Conservation (phyloP, 2,113 vertebrate genomes). For the Sorex fumeus region DNA sequence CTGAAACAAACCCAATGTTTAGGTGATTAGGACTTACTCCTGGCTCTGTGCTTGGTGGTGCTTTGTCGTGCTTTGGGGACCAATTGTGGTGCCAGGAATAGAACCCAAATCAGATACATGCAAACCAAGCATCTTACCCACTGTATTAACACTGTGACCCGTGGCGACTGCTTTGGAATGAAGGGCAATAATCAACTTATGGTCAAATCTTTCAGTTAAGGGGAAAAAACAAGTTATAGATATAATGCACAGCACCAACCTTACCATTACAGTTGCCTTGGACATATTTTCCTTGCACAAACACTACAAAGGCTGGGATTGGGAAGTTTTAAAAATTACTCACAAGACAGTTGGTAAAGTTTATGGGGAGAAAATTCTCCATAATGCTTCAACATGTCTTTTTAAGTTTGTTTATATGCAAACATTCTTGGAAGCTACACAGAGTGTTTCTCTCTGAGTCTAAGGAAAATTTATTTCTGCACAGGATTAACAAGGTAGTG, state of each 20-base stretch:
- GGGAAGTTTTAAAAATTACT: background rate
- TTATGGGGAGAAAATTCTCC: background rate
- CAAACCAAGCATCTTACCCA: too few relatives aligned
- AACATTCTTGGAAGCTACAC: background rate
- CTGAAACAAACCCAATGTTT: too few relatives aligned
- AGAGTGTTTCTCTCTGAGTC: background rate
- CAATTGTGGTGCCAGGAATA: too few relatives aligned
- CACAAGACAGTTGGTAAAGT: background rate
- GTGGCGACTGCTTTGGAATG: background rate
- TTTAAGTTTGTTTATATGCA: background rate
- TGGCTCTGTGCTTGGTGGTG: too few relatives aligned
- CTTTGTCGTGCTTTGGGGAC: too few relatives aligned
- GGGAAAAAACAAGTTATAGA: background rate
- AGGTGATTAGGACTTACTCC: too few relatives aligned
- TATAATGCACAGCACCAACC: background rate
- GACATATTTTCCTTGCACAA: background rate
- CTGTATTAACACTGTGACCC: too few relatives aligned
- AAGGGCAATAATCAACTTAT: background rate
- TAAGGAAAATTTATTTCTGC: slow-evolving; percentile 1
- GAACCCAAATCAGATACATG: too few relatives aligned
- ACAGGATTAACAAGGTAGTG: background rate
- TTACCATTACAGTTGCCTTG: background rate
- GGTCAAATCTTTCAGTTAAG: background rate
- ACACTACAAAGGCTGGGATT: background rate
- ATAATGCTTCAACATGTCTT: background rate